phyloP scores from a whole-genome alignment of 2,113 vertebrate species.

The Heptranchias perlo region DNA sequence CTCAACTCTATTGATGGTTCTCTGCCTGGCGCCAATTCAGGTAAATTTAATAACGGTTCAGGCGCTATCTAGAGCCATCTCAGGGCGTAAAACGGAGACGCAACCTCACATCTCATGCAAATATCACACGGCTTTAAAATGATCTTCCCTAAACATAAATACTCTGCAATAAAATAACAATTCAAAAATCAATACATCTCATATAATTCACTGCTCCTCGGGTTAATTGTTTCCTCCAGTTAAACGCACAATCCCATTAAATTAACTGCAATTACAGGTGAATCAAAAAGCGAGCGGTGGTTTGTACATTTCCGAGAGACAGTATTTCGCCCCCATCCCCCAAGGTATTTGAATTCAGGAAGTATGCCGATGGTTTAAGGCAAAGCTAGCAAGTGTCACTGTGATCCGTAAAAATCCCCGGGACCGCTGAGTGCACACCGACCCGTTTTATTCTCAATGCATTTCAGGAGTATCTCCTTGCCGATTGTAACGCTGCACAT shows the following conservation, averaged over 20 bases:
- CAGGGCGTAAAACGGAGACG: background rate
- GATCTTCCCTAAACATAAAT: background rate
- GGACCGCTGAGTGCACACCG: background rate
- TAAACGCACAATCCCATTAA: background rate
- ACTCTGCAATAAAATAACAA: conserved; percentile 19
- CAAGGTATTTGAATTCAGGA: background rate
- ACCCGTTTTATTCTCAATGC: background rate
- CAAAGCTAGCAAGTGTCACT: background rate
- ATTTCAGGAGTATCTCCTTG: background rate
- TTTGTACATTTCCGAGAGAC: background rate
- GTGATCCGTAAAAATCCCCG: background rate
- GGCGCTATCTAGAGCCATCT: background rate
- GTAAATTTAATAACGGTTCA: background rate
- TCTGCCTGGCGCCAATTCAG: background rate
- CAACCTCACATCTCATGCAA: background rate
- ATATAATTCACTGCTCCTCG: background rate
- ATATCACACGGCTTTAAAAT: background rate
- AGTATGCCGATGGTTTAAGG: background rate
- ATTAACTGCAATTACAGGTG: background rate
- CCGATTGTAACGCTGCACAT: background rate
- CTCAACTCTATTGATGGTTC: background rate
- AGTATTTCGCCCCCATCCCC: background rate
- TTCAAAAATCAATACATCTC: background rate
- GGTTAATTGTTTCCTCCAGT: background rate
- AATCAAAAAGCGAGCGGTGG: background rate